Conservation (phyloP, 2,888 invertebrate species). For the Notodonta ziczac region DNA sequence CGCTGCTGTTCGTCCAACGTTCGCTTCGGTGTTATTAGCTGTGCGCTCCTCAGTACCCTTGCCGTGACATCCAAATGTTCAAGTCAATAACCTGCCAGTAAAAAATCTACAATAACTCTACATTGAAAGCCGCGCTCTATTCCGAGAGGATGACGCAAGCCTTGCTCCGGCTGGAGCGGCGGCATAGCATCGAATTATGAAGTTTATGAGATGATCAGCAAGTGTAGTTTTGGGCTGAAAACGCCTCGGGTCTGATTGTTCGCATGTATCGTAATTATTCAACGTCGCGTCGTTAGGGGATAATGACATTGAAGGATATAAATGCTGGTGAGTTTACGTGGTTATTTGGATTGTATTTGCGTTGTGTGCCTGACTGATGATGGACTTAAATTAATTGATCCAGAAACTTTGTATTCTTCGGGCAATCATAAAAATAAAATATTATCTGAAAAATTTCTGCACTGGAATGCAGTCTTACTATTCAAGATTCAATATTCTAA, state of each 20-base stretch:
- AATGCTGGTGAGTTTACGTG: conserved; percentile 21
- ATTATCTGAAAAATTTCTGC: too few relatives aligned
- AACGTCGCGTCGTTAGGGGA: conserved; percentile 32
- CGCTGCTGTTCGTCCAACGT: conserved; percentile 22
- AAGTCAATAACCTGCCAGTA: conserved; percentile 77
- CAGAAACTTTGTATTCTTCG: too few relatives aligned
- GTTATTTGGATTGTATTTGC: conserved; percentile 16
- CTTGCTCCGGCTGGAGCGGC: conserved; percentile 25
- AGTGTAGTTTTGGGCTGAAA: conserved; percentile 39
- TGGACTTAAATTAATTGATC: neutral
- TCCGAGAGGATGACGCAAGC: conserved; percentile 74
- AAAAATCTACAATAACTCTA: conserved; percentile 75
- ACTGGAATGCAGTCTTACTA: neutral
- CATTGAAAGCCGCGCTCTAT: conserved; percentile 73
- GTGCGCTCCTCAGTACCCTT: conserved; percentile 62
- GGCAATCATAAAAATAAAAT: too few relatives aligned
- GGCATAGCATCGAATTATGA: conserved; percentile 48
- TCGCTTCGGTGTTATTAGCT: conserved; percentile 38
- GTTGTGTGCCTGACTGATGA: neutral
- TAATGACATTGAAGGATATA: conserved; percentile 35
- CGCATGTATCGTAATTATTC: conserved; percentile 44
- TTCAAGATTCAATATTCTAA: neutral
- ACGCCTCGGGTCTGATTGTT: conserved; percentile 38
- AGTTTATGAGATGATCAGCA: conserved; percentile 47
- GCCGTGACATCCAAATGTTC: conserved; percentile 75